These are phyloP conservation scores for Bombus terrestris DNA, from an alignment of 1,140 invertebrate species.

Conservation along the genomic window DNA sequence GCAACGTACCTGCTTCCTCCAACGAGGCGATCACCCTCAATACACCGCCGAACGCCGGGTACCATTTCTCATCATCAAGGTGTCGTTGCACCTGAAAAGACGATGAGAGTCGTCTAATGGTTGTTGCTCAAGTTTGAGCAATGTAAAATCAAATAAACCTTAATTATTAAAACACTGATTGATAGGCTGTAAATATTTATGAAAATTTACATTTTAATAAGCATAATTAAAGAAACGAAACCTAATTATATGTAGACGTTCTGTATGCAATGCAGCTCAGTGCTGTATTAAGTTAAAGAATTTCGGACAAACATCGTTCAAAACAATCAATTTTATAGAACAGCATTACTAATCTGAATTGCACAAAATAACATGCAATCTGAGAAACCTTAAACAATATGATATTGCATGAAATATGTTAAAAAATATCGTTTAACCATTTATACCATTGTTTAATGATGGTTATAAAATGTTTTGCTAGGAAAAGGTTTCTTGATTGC, in stretches of 20 bases:
- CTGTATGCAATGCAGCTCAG: too few species aligned
- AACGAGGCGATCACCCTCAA: slow-evolving; percentile 83
- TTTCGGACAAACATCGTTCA: too few species aligned
- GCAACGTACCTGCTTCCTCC: slow-evolving; percentile 77
- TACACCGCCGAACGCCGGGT: slow-evolving; percentile 85
- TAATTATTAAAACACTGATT: not conserved
- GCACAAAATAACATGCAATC: too few species aligned
- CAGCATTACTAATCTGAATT: too few species aligned
- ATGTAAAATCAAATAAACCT: not conserved
- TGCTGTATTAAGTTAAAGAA: too few species aligned
- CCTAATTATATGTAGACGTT: too few species aligned
- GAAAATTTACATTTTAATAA: too few species aligned
- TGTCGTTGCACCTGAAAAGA: slow-evolving; percentile 81
- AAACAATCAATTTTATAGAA: too few species aligned
- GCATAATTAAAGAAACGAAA: too few species aligned
- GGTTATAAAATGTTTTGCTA: not conserved
- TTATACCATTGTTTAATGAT: not conserved
- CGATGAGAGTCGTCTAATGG: not conserved
- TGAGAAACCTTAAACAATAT: too few species aligned
- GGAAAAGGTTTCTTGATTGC: not conserved
- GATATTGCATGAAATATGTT: too few species aligned
- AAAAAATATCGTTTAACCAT: not conserved
- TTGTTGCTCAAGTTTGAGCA: not conserved
- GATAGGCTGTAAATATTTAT: not conserved
- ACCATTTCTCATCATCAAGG: slow-evolving; percentile 84